A percentile compares a stretch with the other conserved stretches of the same genome.
These are phyloP conservation scores for Mola mola DNA, from an alignment of 2,113 vertebrate species.

Conservation along the genomic window DNA sequence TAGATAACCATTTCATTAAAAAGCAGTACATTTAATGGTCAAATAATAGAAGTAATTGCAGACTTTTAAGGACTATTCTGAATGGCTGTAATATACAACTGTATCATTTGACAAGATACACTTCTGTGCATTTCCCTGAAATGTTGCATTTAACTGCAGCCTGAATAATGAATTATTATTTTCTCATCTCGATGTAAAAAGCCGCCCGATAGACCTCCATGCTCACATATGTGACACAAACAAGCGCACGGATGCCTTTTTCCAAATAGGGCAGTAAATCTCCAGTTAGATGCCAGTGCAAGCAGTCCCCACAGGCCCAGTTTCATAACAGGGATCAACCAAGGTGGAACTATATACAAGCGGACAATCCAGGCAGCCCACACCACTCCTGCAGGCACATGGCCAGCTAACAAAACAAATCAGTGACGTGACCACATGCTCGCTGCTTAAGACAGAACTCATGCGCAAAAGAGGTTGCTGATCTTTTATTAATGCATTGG, in stretches of 20 bases:
- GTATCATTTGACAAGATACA: not conserved
- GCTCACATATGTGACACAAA: slow-evolving; percentile 39
- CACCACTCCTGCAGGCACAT: slow-evolving; percentile 33
- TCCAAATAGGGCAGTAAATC: slow-evolving; percentile 81
- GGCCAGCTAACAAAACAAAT: slow-evolving; percentile 29
- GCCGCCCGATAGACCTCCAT: no score
- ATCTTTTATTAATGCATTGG: slow-evolving; percentile 7
- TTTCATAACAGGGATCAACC: slow-evolving; percentile 67
- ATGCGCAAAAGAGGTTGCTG: not conserved
- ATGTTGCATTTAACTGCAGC: not conserved
- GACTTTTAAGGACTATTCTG: no score
- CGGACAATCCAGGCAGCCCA: slow-evolving; percentile 41
- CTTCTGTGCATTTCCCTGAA: not conserved
- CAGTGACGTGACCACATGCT: slow-evolving; percentile 29
- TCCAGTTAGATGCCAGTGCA: slow-evolving; percentile 67
- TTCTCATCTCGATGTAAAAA: slow-evolving; percentile 1
- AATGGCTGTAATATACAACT: no score
- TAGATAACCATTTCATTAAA: not conserved
- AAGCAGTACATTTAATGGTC: no score
- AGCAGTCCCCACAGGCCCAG: slow-evolving; percentile 67
- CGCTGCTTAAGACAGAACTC: slow-evolving; percentile 27
- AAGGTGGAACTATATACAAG: slow-evolving; percentile 39
- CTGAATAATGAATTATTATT: not conserved
- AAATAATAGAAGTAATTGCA: no score
- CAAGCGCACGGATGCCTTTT: slow-evolving; percentile 57